phyloP scores from a whole-genome alignment of 2,113 vertebrate species.

The Cacatua alba region DNA sequence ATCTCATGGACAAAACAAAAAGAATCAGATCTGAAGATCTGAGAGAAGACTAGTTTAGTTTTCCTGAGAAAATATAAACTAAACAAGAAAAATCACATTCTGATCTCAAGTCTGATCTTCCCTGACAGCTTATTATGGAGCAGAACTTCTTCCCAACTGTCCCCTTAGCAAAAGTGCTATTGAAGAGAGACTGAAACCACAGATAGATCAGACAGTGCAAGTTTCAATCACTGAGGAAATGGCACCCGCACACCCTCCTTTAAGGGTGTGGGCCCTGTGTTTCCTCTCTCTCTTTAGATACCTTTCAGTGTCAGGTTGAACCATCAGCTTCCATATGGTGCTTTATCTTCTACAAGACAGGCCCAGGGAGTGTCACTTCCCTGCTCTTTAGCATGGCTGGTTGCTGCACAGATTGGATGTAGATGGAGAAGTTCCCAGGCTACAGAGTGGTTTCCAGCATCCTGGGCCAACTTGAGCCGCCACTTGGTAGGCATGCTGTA shows the following conservation, averaged over 20 bases:
- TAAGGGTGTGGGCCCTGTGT: background rate
- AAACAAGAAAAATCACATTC: background rate
- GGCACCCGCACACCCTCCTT: background rate
- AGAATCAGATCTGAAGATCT: background rate
- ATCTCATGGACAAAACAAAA: background rate
- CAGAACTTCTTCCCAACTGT: background rate
- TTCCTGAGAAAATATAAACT: background rate
- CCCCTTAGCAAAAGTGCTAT: background rate
- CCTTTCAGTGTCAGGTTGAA: background rate
- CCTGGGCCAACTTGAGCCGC: background rate
- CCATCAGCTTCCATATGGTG: background rate
- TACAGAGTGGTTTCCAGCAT: constrained; percentile 17
- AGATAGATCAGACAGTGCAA: background rate
- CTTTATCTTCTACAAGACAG: constrained; percentile 9
- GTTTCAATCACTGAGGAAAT: background rate
- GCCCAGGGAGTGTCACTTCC: background rate
- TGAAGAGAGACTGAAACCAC: background rate
- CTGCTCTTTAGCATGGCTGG: background rate
- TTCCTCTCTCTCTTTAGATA: background rate
- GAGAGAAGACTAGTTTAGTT: background rate
- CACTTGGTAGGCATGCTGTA: background rate
- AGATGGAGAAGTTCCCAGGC: constrained; percentile 37
- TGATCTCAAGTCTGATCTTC: background rate
- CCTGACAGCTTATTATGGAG: background rate
- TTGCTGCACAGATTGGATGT: constrained; percentile 38